Evolutionary conservation across 1,140 invertebrate species (phyloP).

Genomic region (Cotesia typhae): DNA sequence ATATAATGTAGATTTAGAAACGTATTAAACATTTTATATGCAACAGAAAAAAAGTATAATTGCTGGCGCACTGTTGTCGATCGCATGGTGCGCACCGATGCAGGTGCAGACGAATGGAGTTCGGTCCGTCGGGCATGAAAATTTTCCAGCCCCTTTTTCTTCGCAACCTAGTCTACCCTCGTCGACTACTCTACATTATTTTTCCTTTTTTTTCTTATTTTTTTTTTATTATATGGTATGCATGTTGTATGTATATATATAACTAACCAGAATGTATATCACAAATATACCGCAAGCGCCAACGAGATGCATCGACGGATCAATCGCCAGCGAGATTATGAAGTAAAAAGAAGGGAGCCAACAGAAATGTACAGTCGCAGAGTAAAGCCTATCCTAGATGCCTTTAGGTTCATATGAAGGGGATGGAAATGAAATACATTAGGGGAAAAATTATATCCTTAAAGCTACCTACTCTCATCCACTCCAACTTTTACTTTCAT

Average conservation of each 20-base stretch:
- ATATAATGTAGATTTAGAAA: neutral
- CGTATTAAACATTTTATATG: slow-evolving; percentile 2
- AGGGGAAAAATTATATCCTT: slow-evolving; percentile 23
- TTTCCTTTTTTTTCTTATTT: neutral
- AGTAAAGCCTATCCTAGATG: neutral
- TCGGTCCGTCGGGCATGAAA: slow-evolving; percentile 34
- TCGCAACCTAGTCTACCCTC: neutral
- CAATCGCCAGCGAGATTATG: slow-evolving; percentile 27
- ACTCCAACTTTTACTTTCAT: neutral
- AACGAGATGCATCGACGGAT: slow-evolving; percentile 23
- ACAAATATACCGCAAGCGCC: too few species aligned
- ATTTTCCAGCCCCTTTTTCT: slow-evolving; percentile 20
- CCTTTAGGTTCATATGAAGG: slow-evolving; percentile 1
- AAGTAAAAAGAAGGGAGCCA: slow-evolving; percentile 8
- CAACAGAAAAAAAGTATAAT: slow-evolving; percentile 22
- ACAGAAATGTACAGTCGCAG: slow-evolving; percentile 13
- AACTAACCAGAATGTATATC: too few species aligned
- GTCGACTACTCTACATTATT: neutral
- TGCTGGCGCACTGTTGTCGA: slow-evolving; percentile 14
- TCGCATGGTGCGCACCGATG: slow-evolving; percentile 36
- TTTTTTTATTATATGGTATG: slow-evolving; percentile 5
- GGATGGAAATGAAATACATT: slow-evolving; percentile 14
- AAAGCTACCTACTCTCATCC: slow-evolving; percentile 7
- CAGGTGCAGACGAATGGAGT: slow-evolving; percentile 35
- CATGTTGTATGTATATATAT: neutral